Evolutionary conservation across 2,888 invertebrate species (phyloP), one percentile per base, ranked within the genome.

Genomic region (Dugesia japonica): DNA sequence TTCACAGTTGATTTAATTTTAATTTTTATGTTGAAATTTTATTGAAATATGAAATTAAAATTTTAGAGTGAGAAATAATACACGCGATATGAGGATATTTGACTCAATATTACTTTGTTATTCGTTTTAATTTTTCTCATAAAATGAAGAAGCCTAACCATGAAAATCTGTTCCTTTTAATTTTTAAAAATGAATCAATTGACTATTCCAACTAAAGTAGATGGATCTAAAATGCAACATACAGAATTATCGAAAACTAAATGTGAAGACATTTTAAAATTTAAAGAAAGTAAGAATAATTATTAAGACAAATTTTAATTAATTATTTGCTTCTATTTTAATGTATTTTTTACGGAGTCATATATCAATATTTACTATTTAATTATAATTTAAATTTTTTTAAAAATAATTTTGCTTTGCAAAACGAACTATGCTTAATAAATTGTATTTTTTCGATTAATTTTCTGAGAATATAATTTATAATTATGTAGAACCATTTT

Each of bases 71-170:
- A 31, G 31, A 31, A 31, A 31, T 31, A 31, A 31, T 31, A 7
- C 7, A 31, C 31, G 31, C 31, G 31, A 56, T 23, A 56, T 56
- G 56, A 56, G 56, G 56, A 56, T 56, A 13, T 56, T 56, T 56
- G 20, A 56, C 17, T 56, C 56, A 56, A 56, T 56, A n/a, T 20
- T 56, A 23, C 20, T 9, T n/a, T 56, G 56, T 20, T 56, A 9
- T 56, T n/a, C 1, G 17, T 56, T 56, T 4, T n/a, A 23, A 56
- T 20, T 56, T 38, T 56, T 31, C 31, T 31, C 4, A 4, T n/a
- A 56, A 56, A 56, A 56, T 56, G 56, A 56, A 56, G 56, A 56
- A 56, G 56, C 56, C 56, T 23, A 56, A 56, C 56, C 56, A 56
- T 56, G 56, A 56, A 23, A 56, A n/a, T 13, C 17, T 56, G 56